These are phyloP conservation scores for Nymphicus hollandicus DNA, from an alignment of 2,113 vertebrate species.

Conservation along the genomic window DNA sequence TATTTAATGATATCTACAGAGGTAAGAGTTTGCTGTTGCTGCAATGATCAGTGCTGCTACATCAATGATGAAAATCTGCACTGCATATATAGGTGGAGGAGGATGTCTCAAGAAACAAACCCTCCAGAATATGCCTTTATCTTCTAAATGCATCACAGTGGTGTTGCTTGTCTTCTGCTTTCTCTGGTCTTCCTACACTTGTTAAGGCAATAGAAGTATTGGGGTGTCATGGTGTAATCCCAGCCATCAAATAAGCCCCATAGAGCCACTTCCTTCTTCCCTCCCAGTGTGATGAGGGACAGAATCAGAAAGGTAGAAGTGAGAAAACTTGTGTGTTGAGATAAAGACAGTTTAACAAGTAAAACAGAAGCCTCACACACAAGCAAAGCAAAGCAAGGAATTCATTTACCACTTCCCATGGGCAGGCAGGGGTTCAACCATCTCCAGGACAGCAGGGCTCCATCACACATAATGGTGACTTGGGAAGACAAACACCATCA, in stretches of 20 bases:
- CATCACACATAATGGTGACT: neutral
- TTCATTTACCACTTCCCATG: neutral
- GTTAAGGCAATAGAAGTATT: neutral
- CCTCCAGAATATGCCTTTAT: neutral
- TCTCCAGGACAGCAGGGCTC: neutral
- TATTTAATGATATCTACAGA: neutral
- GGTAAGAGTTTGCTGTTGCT: rapidly evolving
- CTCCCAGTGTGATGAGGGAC: neutral
- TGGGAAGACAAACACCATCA: neutral
- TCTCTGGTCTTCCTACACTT: neutral
- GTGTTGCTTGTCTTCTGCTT: neutral
- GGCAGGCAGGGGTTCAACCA: neutral
- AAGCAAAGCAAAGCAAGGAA: neutral
- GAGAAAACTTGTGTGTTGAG: neutral
- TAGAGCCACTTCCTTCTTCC: neutral
- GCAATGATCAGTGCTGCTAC: neutral
- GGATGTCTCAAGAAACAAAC: neutral
- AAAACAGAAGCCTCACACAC: neutral
- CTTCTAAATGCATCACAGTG: neutral
- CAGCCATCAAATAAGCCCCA: neutral
- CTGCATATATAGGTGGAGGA: neutral
- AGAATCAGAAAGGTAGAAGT: neutral
- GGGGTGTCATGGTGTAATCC: neutral
- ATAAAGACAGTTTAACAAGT: neutral
- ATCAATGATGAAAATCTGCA: neutral